Percentiles rank a stretch among this genome's conserved stretches.
phyloP scores from a whole-genome alignment of 2,797 vertebrate genomes.

The Chelon auratus region DNA sequence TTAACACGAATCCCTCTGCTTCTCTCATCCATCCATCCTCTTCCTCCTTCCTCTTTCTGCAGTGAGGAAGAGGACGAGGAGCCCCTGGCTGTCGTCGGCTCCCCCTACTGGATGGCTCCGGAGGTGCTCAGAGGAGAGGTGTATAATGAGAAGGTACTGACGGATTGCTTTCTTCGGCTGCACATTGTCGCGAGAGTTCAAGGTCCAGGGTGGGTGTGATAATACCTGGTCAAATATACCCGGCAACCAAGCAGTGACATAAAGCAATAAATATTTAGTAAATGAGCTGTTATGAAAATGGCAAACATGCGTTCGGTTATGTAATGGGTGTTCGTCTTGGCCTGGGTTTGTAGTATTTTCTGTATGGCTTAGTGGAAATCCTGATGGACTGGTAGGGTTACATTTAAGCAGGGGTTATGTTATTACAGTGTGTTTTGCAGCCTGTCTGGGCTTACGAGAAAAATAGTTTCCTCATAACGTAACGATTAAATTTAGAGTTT shows the following conservation, averaged over 20 bases:
- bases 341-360: conserved; percentile 1
- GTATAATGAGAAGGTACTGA: conserved; percentile 94
- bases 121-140: conserved; percentile 93
- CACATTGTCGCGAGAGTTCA: conserved; percentile 44
- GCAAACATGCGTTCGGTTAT: conserved; percentile 33
- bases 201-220: conserved; percentile 50
- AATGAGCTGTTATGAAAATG: conserved; percentile 14
- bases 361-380: conserved; percentile 6
- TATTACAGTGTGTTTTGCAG: background rate
- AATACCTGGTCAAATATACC: conserved; percentile 25
- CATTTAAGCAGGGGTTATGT: background rate
- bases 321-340: conserved; percentile 21
- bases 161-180: background rate
- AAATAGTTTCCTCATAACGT: conserved; percentile 1
- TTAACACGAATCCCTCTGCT: background rate
- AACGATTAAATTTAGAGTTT: background rate
- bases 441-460: background rate
- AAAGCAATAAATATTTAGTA: conserved; percentile 51
- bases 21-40: background rate
- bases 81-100: conserved; percentile 92
- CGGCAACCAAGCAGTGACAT: conserved; percentile 1
- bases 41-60: conserved; percentile 20
- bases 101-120: conserved; percentile 98
- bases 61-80: conserved; percentile 89
- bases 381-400: background rate